Evolutionary conservation across 1,140 invertebrate genomes (phyloP).

Genomic region (Trialeurodes vaporariorum): DNA sequence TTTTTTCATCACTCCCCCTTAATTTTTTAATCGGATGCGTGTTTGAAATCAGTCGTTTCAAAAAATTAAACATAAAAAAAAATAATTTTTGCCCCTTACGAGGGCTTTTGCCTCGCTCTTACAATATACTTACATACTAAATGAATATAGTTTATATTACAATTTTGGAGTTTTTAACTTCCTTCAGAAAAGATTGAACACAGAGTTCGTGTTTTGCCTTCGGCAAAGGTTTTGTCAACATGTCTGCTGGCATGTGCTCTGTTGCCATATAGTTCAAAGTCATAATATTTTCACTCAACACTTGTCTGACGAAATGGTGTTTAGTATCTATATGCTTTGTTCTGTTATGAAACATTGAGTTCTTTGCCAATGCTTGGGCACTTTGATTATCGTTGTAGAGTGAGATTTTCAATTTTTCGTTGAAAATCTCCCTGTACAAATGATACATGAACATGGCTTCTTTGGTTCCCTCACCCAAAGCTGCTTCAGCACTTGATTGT

Average conservation of each 20-base stretch:
- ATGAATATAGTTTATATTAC: too few relatives aligned
- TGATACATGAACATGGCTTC: conserved; percentile 2
- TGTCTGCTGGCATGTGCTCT: background rate
- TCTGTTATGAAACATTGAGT: conserved; percentile 24
- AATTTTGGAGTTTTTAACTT: too few relatives aligned
- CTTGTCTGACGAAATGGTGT: conserved; percentile 28
- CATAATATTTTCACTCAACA: background rate
- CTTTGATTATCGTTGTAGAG: conserved; percentile 14
- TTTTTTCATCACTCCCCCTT: too few relatives aligned
- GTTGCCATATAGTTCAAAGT: background rate
- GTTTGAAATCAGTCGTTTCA: too few relatives aligned
- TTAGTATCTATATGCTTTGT: conserved; percentile 26
- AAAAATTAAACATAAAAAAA: too few relatives aligned
- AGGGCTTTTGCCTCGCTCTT: too few relatives aligned
- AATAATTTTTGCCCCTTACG: too few relatives aligned
- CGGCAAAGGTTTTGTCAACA: background rate
- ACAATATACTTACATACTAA: too few relatives aligned
- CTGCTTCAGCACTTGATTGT: conserved; percentile 7
- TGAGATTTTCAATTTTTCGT: background rate
- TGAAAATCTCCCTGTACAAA: conserved; percentile 5
- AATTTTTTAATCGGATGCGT: too few relatives aligned
- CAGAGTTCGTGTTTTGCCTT: background rate
- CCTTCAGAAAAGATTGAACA: too few relatives aligned
- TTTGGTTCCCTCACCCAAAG: conserved; percentile 2
- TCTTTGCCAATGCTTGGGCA: conserved; percentile 15